phyloP scores from a whole-genome alignment of 2,888 invertebrate species.

The Elysia crispata region DNA sequence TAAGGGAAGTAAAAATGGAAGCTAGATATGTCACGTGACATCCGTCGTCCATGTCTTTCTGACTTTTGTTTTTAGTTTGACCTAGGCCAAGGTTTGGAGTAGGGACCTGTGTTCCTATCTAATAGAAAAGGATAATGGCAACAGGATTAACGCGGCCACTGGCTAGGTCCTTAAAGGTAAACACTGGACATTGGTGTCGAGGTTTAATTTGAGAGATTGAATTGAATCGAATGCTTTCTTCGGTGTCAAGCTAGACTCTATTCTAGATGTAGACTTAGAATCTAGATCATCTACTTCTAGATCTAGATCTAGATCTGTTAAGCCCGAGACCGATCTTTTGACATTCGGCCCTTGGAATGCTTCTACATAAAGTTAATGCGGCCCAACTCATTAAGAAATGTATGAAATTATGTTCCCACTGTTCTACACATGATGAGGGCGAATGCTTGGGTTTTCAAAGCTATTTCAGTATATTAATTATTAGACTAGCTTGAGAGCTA shows the following conservation, averaged over 20 bases:
- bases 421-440: no score
- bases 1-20: not conserved
- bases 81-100: conserved; percentile 37
- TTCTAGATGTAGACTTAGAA: not conserved
- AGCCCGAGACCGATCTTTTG: not conserved
- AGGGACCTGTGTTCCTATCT: not conserved
- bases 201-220: no score
- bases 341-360: no score
- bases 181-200: not conserved
- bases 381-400: no score
- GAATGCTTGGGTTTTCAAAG: no score
- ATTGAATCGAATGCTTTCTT: not conserved
- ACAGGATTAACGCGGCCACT: conserved; percentile 48
- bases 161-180: conserved; percentile 48
- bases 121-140: conserved; percentile 47
- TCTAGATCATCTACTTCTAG: conserved; percentile 35
- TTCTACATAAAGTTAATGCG: no score
- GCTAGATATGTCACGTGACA: conserved; percentile 48
- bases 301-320: not conserved
- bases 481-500: no score
- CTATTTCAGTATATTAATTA: no score
- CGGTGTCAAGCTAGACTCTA: not conserved
- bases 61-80: conserved; percentile 31
- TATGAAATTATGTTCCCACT: no score
- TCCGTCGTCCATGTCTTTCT: conserved; percentile 50